Evolutionary conservation across 2,888 invertebrate genomes (phyloP).

Genomic region (Archips crataeganus): DNA sequence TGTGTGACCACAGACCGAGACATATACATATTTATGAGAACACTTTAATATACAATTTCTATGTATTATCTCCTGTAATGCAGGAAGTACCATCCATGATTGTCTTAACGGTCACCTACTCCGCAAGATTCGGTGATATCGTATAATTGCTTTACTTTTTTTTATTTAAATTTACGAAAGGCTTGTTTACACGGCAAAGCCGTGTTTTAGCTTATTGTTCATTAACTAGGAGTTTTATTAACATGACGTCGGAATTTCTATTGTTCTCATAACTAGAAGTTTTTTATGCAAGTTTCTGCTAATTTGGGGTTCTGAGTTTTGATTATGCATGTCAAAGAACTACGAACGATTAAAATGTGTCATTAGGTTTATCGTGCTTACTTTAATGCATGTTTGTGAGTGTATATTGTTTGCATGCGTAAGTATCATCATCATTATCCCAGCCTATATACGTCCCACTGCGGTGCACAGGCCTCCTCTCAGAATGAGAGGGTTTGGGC

Average conservation of each 20-base stretch:
- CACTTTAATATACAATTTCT: slow-evolving; percentile 85
- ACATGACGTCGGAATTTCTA: slow-evolving; percentile 35
- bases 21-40: slow-evolving; percentile 85
- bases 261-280: slow-evolving; percentile 24
- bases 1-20: slow-evolving; percentile 82
- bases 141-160: slow-evolving; percentile 63
- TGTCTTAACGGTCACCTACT: slow-evolving; percentile 81
- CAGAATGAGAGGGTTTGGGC: no score
- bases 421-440: no score
- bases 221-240: slow-evolving; percentile 24
- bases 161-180: slow-evolving; percentile 45
- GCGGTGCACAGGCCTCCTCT: no score
- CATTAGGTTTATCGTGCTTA: not conserved
- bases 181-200: slow-evolving; percentile 32
- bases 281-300: slow-evolving; percentile 13
- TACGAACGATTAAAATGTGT: not conserved
- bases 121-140: slow-evolving; percentile 65
- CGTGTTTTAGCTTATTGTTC: slow-evolving; percentile 29
- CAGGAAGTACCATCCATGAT: slow-evolving; percentile 80
- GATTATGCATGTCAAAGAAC: not conserved
- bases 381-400: no score
- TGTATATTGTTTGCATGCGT: no score
- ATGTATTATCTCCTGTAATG: slow-evolving; percentile 84
- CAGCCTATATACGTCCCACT: no score
- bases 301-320: slow-evolving; percentile 11